Conservation (phyloP, 2,113 vertebrate genomes). For the Callocephalon fimbriatum region DNA sequence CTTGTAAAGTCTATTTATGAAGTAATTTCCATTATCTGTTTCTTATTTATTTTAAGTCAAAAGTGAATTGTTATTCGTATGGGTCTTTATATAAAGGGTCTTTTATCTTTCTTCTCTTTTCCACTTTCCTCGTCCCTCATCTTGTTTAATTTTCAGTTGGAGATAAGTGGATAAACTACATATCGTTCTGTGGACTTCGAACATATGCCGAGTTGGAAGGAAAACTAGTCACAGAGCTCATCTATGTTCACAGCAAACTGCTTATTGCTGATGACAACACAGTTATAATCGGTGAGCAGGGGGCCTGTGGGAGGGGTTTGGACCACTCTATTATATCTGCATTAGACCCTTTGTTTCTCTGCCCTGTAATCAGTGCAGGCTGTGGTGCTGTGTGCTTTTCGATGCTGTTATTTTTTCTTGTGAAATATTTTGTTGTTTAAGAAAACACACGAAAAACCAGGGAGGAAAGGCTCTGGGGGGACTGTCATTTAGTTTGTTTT, state of each 20-base stretch:
- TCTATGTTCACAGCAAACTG: slow-evolving; percentile 98
- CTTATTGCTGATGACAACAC: slow-evolving; percentile 95
- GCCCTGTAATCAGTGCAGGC: neutral
- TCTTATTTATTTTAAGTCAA: neutral
- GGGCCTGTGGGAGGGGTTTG: neutral
- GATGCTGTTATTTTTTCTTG: neutral
- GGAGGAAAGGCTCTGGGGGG: neutral
- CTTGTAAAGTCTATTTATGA: neutral
- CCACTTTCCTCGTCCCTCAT: neutral
- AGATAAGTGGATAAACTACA: slow-evolving; percentile 96
- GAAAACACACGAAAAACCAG: neutral
- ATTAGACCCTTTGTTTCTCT: neutral
- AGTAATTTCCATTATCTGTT: neutral
- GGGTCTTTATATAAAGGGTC: neutral
- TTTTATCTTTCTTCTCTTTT: neutral
- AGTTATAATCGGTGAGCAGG: slow-evolving; percentile 91
- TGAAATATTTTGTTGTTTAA: neutral
- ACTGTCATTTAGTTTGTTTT: slow-evolving; percentile 30
- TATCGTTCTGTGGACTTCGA: slow-evolving; percentile 92
- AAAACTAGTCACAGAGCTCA: slow-evolving; percentile 91
- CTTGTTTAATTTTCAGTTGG: slow-evolving; percentile 82
- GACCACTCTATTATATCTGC: fast-evolving
- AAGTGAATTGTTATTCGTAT: neutral
- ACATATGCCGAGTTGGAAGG: slow-evolving; percentile 92
- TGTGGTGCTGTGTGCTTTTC: neutral